phyloP scores from a whole-genome alignment of 2,797 vertebrate genomes.

The Decapterus maruadsi region DNA sequence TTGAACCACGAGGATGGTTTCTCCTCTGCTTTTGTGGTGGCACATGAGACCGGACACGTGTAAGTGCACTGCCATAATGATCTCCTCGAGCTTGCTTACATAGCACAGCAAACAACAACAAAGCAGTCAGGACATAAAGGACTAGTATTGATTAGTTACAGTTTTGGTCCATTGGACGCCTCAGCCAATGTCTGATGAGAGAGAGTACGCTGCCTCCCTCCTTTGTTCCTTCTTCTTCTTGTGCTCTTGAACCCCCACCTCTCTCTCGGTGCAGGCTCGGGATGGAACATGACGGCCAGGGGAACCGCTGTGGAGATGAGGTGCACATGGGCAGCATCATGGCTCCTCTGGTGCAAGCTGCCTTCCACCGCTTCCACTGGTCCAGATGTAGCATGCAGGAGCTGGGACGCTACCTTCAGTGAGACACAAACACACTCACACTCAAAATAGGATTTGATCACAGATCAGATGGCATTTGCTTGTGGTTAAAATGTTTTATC shows the following conservation, averaged over 20 bases:
- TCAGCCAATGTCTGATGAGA: constrained; percentile 37
- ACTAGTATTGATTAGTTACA: constrained; percentile 25
- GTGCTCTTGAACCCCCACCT: constrained; percentile 10
- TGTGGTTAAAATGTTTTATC: constrained; percentile 8
- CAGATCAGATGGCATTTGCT: constrained; percentile 4
- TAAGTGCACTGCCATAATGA: constrained; percentile 83
- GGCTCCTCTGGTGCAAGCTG: constrained; percentile 97
- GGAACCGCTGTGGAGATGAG: constrained; percentile 97
- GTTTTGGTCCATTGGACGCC: constrained; percentile 32
- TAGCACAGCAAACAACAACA: constrained; percentile 15
- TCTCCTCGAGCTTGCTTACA: constrained; percentile 7
- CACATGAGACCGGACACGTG: constrained; percentile 99
- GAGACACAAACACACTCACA: constrained; percentile 70
- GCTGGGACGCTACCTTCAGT: constrained; percentile 95
- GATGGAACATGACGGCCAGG: constrained; percentile 98
- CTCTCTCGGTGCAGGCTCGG: constrained; percentile 87
- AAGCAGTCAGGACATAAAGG: constrained; percentile 9
- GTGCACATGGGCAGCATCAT: constrained; percentile 99
- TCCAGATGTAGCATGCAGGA: constrained; percentile 98
- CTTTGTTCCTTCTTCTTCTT: constrained; percentile 31
- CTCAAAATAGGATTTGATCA: constrained; percentile 18
- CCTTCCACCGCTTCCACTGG: constrained; percentile 99
- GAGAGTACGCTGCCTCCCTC: constrained; percentile 24
- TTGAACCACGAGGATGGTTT: constrained; percentile 99
- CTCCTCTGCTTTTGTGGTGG: constrained; percentile 98